Percentiles rank a stretch among this genome's conserved stretches.
Evolutionary conservation across 2,888 invertebrate species (phyloP).

Genomic region (Hydriomena furcata): DNA sequence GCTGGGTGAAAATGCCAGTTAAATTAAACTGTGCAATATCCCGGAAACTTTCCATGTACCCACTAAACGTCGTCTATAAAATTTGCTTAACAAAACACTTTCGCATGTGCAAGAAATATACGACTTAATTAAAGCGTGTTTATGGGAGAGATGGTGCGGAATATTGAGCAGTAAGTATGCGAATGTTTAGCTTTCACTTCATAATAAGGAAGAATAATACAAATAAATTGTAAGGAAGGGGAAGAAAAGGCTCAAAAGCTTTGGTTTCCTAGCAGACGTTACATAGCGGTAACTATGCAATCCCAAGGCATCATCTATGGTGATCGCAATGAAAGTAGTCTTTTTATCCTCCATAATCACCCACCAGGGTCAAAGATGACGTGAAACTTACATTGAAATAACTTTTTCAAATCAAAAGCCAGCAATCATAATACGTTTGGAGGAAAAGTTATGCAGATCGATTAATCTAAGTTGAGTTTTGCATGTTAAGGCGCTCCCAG

Average conservation of each 20-base stretch:
- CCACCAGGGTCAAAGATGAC: too few relatives aligned
- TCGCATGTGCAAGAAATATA: constrained; percentile 43
- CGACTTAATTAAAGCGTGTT: constrained; percentile 41
- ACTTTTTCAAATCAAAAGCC: too few relatives aligned
- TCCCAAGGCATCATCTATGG: too few relatives aligned
- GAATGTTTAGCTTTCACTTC: constrained; percentile 7
- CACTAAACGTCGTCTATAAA: constrained; percentile 53
- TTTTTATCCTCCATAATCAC: too few relatives aligned
- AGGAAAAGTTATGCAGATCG: neutral
- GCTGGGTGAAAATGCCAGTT: neutral
- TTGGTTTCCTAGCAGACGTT: too few relatives aligned
- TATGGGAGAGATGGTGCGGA: constrained; percentile 19
- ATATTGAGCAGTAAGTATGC: constrained; percentile 11
- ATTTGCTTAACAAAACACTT: constrained; percentile 57
- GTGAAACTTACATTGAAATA: too few relatives aligned
- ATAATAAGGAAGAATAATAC: constrained; percentile 6
- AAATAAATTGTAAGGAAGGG: neutral
- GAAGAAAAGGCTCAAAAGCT: neutral
- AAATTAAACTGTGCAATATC: constrained; percentile 56
- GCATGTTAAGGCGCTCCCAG: too few relatives aligned
- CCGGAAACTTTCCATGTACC: constrained; percentile 50
- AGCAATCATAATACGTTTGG: too few relatives aligned
- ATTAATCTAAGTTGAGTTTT: too few relatives aligned
- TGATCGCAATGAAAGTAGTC: too few relatives aligned
- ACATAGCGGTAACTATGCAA: too few relatives aligned